Conservation (phyloP, 2,113 vertebrate genomes). For the Hippocampus zosterae region DNA sequence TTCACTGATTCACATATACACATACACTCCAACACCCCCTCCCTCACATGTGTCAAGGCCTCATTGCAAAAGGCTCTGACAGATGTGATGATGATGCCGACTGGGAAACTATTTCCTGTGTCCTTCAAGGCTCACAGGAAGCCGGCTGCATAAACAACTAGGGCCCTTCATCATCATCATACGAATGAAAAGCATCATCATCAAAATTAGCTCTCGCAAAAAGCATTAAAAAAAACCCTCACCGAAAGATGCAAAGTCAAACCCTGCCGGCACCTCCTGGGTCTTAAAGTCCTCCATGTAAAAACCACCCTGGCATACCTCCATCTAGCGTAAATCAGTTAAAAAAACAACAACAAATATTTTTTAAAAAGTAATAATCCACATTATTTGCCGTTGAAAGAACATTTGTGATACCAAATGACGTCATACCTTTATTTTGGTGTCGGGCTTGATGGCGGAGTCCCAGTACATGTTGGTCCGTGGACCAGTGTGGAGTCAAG, state of each 20-base stretch:
- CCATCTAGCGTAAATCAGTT: conserved; percentile 59
- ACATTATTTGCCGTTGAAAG: neutral
- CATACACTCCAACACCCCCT: conserved; percentile 14
- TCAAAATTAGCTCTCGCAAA: neutral
- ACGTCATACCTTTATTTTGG: conserved; percentile 45
- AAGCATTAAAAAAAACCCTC: conserved; percentile 35
- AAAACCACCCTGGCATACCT: conserved; percentile 70
- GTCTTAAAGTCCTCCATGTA: conserved; percentile 74
- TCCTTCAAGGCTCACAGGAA: conserved; percentile 66
- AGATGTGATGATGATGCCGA: conserved; percentile 58
- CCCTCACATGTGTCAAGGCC: conserved; percentile 62
- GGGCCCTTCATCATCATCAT: neutral
- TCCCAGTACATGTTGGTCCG: conserved; percentile 48
- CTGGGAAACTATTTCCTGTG: conserved; percentile 64
- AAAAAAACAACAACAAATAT: neutral
- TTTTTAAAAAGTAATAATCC: neutral
- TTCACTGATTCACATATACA: conserved; percentile 28
- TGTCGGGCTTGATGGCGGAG: conserved; percentile 32
- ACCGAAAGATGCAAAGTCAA: conserved; percentile 76
- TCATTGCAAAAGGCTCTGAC: conserved; percentile 49
- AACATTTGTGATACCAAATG: neutral
- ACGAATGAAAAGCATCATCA: neutral
- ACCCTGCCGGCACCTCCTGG: conserved; percentile 74
- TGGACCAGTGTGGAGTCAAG: conserved; percentile 10
- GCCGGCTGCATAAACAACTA: conserved; percentile 33